Evolutionary conservation across 2,797 vertebrate species (phyloP), one percentile per base, ranked within the genome.

Genomic region (Lateolabrax maculatus): DNA sequence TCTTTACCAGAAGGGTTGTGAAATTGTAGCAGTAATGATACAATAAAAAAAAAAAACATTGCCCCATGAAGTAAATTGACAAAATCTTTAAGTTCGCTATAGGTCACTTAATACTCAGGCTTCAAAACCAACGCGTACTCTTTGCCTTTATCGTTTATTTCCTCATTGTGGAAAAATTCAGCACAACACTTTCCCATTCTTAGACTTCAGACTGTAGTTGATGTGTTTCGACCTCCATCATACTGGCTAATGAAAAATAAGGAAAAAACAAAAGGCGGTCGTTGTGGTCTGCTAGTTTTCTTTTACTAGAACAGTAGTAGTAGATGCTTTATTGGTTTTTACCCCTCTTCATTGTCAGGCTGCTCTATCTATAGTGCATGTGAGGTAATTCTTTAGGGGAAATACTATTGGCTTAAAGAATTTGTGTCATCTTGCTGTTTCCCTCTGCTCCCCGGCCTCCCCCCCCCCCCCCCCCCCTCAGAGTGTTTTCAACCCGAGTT

Each of bases 281-380:
- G 21, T 80, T 21, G 55, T 89, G 88, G 80, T 88, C 87, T 90
- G 85, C 85, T 90, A 76, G 87, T 80, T 89, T 83, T 86, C 61
- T 81, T 84, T 89, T 58, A 75, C 25, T 89, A 88, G 80, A 86
- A 78, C 72, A 61, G 68, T 85, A 86, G 87, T 80, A 25, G 61
- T 90, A 91, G 85, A 76, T 74, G 81, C 84, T 83, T 77, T 89
- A 80, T 83, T 60, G 56, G 73, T 77, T 61, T 79, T 34, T 31
- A 25, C 29, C 62, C 74, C 72, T 62, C 19, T 78, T 77, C 81
- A 81, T 85, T 71, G 83, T 91, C 80, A 70, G 89, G 87, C 92
- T 89, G 92, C 92, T 93, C 87, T 87, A 80, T 82, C 85, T 93
- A 67, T 93, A 90, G 87, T 94, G 92, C 93, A 93, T 93, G 92